These are phyloP conservation scores for Amblyopsis rosae DNA, from an alignment of 2,113 vertebrate genomes.

Conservation along the genomic window DNA sequence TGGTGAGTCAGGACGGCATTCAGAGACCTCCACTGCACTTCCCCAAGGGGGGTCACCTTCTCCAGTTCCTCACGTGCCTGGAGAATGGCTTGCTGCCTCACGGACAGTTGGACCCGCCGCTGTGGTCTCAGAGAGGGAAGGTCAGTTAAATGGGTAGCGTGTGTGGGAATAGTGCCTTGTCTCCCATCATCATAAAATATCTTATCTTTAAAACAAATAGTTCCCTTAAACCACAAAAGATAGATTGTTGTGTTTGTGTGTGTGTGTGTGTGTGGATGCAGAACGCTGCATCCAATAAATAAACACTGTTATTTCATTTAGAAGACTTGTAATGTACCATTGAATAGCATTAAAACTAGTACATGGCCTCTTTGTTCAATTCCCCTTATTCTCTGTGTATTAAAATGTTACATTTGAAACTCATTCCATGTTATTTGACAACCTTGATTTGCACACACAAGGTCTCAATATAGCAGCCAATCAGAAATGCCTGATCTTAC, in stretches of 20 bases:
- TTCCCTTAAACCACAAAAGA: neutral
- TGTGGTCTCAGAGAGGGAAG: conserved; percentile 98
- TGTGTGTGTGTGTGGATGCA: neutral
- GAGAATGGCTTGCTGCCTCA: conserved; percentile 96
- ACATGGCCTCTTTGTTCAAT: too few relatives aligned
- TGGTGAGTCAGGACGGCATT: conserved; percentile 98
- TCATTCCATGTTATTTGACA: too few relatives aligned
- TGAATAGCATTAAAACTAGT: too few relatives aligned
- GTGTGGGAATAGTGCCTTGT: too few relatives aligned
- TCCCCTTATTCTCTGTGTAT: too few relatives aligned
- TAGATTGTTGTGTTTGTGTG: neutral
- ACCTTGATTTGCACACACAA: too few relatives aligned
- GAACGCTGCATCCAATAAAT: too few relatives aligned
- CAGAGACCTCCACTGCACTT: conserved; percentile 94
- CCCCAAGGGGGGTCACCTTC: conserved; percentile 92
- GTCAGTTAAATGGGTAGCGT: conserved; percentile 62
- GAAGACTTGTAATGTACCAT: too few relatives aligned
- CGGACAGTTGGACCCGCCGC: conserved; percentile 92
- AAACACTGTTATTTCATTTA: too few relatives aligned
- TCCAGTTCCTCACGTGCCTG: conserved; percentile 97
- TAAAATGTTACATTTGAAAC: too few relatives aligned
- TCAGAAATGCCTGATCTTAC: too few relatives aligned
- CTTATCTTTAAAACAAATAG: neutral
- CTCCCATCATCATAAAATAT: neutral
- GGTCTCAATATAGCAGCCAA: too few relatives aligned